Conservation (phyloP, 2,888 invertebrate species). For the Macrophya alboannulata region DNA sequence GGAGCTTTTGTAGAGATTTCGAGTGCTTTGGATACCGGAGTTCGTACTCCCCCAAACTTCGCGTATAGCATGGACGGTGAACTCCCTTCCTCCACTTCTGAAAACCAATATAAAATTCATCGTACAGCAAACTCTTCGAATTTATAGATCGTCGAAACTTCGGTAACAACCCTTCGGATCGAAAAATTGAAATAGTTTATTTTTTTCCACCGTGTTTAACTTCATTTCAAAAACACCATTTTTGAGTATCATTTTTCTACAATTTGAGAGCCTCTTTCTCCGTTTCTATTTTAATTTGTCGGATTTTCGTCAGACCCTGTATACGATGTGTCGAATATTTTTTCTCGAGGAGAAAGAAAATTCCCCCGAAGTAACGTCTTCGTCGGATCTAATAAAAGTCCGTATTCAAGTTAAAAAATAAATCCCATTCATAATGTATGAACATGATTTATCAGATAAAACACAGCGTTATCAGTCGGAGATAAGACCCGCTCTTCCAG, state of each 20-base stretch:
- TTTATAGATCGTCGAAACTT: constrained; percentile 35
- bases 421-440: constrained; percentile 19
- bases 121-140: constrained; percentile 10
- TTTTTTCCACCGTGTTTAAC: constrained; percentile 11
- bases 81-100: neutral
- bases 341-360: neutral
- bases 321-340: no score
- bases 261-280: no score
- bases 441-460: constrained; percentile 13
- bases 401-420: neutral
- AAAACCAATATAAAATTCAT: constrained; percentile 38
- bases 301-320: neutral
- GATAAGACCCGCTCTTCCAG: neutral
- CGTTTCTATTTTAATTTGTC: no score
- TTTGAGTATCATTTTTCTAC: neutral
- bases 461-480: neutral
- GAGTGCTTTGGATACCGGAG: neutral
- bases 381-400: neutral
- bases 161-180: neutral
- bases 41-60: neutral
- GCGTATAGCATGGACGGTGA: neutral
- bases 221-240: neutral
- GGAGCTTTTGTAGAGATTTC: neutral
- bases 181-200: constrained; percentile 13
- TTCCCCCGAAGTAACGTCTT: neutral